phyloP scores from a whole-genome alignment of 2,888 invertebrate species.

The Eupithecia exiguata region DNA sequence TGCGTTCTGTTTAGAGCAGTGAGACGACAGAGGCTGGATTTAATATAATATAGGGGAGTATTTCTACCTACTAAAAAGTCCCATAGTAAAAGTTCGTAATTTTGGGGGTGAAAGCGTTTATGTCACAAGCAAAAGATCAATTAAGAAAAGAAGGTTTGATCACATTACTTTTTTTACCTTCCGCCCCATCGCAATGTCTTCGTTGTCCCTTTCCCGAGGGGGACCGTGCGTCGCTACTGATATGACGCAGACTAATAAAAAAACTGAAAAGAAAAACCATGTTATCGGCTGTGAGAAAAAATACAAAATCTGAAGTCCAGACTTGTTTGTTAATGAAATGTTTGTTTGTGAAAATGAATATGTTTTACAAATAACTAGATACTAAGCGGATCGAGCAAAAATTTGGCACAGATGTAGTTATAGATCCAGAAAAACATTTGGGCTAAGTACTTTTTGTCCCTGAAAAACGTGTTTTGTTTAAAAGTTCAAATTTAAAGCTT shows the following conservation, averaged over 20 bases:
- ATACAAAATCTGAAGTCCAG: neutral
- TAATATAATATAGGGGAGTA: neutral
- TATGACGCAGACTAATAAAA: conserved; percentile 31
- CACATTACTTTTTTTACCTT: conserved; percentile 72
- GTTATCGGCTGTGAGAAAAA: neutral
- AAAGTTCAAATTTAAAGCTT: conserved; percentile 26
- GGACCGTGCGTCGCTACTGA: conserved; percentile 66
- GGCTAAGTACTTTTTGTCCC: neutral
- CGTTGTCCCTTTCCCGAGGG: conserved; percentile 72
- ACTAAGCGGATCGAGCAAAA: neutral
- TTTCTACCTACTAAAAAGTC: neutral
- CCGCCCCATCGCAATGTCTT: conserved; percentile 76
- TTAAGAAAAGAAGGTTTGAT: conserved; percentile 17
- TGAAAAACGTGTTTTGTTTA: neutral
- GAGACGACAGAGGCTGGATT: neutral
- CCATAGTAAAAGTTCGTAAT: neutral
- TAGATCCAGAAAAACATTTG: no score
- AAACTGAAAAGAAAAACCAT: conserved; percentile 36
- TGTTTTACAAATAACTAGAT: neutral
- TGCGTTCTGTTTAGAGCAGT: neutral
- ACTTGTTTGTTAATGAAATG: neutral
- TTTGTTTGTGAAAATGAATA: neutral
- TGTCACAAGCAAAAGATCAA: neutral
- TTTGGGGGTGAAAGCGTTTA: neutral
- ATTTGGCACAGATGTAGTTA: neutral